A percentile compares a stretch with the other conserved stretches of the same genome.
Conservation (phyloP, 2,113 vertebrate species). For the Alligator sinensis region DNA sequence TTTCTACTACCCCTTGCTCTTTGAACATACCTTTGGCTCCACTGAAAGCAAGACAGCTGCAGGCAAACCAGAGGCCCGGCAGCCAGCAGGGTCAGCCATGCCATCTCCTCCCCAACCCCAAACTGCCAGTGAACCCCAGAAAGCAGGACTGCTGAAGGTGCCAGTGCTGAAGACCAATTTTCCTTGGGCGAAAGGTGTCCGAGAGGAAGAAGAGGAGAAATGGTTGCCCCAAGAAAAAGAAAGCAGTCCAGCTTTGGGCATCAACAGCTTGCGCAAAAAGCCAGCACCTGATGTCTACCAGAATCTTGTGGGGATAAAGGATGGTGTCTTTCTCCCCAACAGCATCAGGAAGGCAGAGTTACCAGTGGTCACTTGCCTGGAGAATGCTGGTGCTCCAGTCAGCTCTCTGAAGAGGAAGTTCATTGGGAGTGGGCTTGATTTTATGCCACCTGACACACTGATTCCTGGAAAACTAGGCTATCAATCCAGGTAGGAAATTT, state of each 20-base stretch:
- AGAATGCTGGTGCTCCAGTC: conserved; percentile 55
- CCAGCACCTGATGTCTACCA: conserved; percentile 42
- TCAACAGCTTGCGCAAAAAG: conserved; percentile 43
- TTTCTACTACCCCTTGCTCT: conserved; percentile 94
- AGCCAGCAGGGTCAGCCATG: conserved; percentile 34
- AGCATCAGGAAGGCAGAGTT: conserved; percentile 31
- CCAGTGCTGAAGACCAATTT: conserved; percentile 78
- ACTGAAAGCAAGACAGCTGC: conserved; percentile 68
- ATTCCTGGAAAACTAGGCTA: conserved; percentile 66
- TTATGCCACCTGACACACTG: conserved; percentile 58
- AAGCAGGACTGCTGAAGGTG: conserved; percentile 85
- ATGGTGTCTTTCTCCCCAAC: neutral
- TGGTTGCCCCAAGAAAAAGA: conserved; percentile 65
- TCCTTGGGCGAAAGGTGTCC: conserved; percentile 58
- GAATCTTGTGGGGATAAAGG: conserved; percentile 36
- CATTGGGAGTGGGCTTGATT: conserved; percentile 75
- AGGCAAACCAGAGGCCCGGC: conserved; percentile 77
- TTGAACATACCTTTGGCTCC: conserved; percentile 84
- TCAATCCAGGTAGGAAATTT: conserved; percentile 73
- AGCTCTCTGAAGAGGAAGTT: conserved; percentile 81
- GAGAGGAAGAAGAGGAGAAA: conserved; percentile 79
- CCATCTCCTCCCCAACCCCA: conserved; percentile 58
- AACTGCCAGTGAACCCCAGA: conserved; percentile 73
- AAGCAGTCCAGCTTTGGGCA: conserved; percentile 25
- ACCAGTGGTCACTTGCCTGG: conserved; percentile 53